These are phyloP conservation scores for Paramisgurnus dabryanus DNA, from an alignment of 2,113 vertebrate genomes.

Conservation along the genomic window DNA sequence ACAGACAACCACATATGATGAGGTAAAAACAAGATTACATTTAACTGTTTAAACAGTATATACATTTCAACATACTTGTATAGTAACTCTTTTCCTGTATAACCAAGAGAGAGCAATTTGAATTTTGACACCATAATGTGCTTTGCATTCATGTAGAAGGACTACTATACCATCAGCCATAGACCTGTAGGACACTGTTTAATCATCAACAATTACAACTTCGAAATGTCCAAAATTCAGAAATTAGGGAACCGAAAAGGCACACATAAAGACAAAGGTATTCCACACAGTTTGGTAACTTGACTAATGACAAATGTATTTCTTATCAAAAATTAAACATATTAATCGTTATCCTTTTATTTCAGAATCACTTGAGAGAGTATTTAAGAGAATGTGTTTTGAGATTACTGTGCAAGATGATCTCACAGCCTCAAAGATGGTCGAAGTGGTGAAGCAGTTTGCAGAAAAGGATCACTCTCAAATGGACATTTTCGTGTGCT, in stretches of 20 bases:
- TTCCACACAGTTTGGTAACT: neutral
- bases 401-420: neutral
- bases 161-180: slow-evolving; percentile 13
- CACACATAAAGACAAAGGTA: slow-evolving; percentile 41
- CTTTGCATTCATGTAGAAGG: slow-evolving; percentile 14
- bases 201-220: slow-evolving; percentile 53
- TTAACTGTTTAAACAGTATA: too few species aligned
- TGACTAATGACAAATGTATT: neutral
- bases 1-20: too few species aligned
- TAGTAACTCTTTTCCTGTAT: neutral
- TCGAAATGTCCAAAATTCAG: slow-evolving; percentile 1
- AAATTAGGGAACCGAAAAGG: neutral
- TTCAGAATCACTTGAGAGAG: neutral
- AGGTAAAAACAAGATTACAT: too few species aligned
- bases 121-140: neutral
- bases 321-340: neutral
- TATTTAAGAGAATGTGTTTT: slow-evolving; percentile 42
- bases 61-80: neutral
- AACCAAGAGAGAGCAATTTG: neutral
- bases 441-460: neutral
- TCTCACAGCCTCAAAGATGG: neutral
- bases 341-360: neutral
- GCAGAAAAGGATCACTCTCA: slow-evolving; percentile 51
- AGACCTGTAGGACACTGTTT: slow-evolving; percentile 49
- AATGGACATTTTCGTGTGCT: slow-evolving; percentile 75